Conservation (phyloP, 1,140 invertebrate genomes). For the Drosophila parvula region DNA sequence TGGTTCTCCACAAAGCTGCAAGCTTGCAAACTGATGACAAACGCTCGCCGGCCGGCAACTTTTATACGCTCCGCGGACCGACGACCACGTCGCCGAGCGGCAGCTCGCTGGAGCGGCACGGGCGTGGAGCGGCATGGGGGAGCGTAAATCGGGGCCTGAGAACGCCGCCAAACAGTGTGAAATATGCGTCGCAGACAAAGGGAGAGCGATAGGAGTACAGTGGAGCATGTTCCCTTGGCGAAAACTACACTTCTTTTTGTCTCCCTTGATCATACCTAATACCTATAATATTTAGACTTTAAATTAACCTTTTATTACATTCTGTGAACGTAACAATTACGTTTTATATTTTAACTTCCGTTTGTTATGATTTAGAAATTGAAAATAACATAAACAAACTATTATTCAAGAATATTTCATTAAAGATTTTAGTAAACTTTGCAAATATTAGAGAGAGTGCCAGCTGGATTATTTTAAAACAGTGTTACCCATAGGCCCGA, state of each 20-base stretch:
- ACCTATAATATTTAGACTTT: no score
- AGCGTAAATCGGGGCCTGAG: neutral
- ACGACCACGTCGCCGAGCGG: slow-evolving; percentile 13
- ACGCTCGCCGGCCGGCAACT: slow-evolving; percentile 64
- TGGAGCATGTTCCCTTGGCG: neutral
- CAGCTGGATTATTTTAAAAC: no score
- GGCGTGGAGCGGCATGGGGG: neutral
- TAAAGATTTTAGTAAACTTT: no score
- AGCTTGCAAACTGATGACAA: slow-evolving; percentile 49
- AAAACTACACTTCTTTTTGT: neutral
- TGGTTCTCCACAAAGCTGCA: slow-evolving; percentile 27
- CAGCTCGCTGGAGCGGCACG: neutral
- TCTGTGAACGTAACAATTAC: no score
- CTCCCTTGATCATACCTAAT: no score
- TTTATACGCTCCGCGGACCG: slow-evolving; percentile 51
- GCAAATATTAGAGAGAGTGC: no score
- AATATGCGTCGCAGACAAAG: slow-evolving; percentile 52
- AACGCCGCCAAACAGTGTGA: slow-evolving; percentile 12
- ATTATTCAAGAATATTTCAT: no score
- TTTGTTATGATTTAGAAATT: no score
- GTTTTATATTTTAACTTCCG: no score
- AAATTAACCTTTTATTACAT: no score
- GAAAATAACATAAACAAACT: no score
- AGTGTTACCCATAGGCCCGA: no score
- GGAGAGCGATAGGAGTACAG: slow-evolving; percentile 22